phyloP scores from a whole-genome alignment of 2,113 vertebrate species.

The Bombycilla garrulus region DNA sequence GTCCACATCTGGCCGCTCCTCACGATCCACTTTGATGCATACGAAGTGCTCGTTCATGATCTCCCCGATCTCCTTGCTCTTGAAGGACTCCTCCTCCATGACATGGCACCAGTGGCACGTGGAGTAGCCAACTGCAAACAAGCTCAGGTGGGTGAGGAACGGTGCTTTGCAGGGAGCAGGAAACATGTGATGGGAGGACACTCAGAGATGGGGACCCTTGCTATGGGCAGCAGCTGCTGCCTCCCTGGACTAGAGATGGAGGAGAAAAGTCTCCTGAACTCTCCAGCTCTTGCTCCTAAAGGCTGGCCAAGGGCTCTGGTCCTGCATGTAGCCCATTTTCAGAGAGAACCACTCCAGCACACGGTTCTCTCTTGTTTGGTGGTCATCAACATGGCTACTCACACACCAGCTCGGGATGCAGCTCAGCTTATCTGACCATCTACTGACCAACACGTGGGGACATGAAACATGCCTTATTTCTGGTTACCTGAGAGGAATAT shows the following conservation, averaged over 20 bases:
- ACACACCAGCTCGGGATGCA: neutral
- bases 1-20: slow-evolving; percentile 94
- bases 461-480: neutral
- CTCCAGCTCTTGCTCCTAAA: neutral
- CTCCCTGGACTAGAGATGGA: neutral
- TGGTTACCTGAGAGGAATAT: slow-evolving; percentile 91
- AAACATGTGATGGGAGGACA: rapidly evolving
- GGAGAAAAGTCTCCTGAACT: neutral
- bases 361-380: neutral
- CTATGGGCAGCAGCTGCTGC: neutral
- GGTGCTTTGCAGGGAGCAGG: neutral
- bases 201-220: neutral
- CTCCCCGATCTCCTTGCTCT: slow-evolving; percentile 84
- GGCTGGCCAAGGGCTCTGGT: no score
- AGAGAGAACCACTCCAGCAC: neutral
- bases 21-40: slow-evolving; percentile 91
- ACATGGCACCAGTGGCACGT: slow-evolving; percentile 98
- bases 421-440: neutral
- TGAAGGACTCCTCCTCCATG: slow-evolving; percentile 95
- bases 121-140: slow-evolving; percentile 89
- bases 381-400: neutral
- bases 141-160: neutral
- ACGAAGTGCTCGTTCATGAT: slow-evolving; percentile 89
- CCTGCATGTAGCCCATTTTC: neutral
- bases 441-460: rapidly evolving